A percentile compares a stretch with the other conserved stretches of the same genome.
Evolutionary conservation across 2,113 vertebrate genomes (phyloP).

Genomic region (Syngnathoides biaculeatus): DNA sequence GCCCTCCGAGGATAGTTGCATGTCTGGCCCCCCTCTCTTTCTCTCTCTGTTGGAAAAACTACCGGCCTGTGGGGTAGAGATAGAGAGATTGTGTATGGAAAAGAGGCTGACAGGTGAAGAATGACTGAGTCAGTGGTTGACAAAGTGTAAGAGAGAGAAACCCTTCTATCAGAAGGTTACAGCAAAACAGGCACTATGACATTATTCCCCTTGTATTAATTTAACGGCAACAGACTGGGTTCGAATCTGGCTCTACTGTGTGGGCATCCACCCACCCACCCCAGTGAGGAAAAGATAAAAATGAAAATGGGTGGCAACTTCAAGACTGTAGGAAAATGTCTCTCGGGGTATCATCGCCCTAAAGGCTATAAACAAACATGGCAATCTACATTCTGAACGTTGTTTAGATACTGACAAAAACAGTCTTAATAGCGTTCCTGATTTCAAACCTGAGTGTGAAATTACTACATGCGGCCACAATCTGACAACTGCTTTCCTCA

Average conservation of each 20-base stretch:
- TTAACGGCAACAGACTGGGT: background rate
- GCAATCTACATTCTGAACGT: background rate
- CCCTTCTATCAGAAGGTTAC: background rate
- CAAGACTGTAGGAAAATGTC: background rate
- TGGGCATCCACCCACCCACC: background rate
- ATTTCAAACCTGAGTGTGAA: background rate
- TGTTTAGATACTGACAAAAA: background rate
- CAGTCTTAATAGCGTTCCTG: background rate
- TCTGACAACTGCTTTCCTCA: background rate
- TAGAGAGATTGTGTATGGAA: conserved; percentile 8
- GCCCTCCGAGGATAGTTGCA: conserved; percentile 40
- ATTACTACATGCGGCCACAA: background rate
- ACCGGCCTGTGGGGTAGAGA: conserved; percentile 10
- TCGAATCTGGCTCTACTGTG: background rate
- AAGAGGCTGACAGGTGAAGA: conserved; percentile 14
- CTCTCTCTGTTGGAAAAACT: conserved; percentile 54
- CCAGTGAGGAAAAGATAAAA: background rate
- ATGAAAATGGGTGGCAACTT: background rate
- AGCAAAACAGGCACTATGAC: background rate
- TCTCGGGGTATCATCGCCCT: background rate
- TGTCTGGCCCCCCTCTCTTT: conserved; percentile 32
- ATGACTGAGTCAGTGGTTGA: conserved; percentile 9
- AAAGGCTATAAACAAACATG: background rate
- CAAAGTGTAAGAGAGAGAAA: conserved; percentile 2
- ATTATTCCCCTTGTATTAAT: background rate